These are phyloP conservation scores for Drosophila macrospina DNA, from an alignment of 2,888 invertebrate genomes.

Conservation along the genomic window DNA sequence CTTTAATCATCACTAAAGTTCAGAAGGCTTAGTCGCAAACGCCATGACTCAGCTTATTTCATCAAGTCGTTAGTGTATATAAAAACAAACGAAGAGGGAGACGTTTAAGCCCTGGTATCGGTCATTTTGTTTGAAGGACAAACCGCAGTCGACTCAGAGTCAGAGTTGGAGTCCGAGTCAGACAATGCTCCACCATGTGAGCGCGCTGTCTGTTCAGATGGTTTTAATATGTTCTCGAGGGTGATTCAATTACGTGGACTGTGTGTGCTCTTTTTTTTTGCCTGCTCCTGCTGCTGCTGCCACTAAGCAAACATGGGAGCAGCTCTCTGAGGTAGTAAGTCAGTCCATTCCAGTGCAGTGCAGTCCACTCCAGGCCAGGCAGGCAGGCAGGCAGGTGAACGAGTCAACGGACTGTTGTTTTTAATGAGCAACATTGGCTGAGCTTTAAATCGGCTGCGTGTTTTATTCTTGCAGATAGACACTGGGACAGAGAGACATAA, in stretches of 20 bases:
- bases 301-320: constrained; percentile 52
- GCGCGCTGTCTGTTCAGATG: constrained; percentile 54
- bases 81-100: constrained; percentile 32
- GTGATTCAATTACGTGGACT: constrained; percentile 78
- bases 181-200: constrained; percentile 51
- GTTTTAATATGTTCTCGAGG: constrained; percentile 79
- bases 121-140: constrained; percentile 76
- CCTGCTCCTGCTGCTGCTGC: constrained; percentile 31
- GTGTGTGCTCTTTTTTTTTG: constrained; percentile 49
- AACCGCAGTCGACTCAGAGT: constrained; percentile 57
- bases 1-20: neutral
- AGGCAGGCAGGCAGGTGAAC: constrained; percentile 54
- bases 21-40: neutral
- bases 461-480: constrained; percentile 17
- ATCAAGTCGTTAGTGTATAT: constrained; percentile 11
- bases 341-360: constrained; percentile 17
- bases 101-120: constrained; percentile 63
- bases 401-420: constrained; percentile 66
- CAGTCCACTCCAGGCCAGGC: neutral
- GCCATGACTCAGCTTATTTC: neutral
- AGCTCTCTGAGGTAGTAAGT: constrained; percentile 41
- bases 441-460: constrained; percentile 58
- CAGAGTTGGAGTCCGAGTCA: constrained; percentile 24
- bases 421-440: constrained; percentile 62
- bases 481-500: constrained; percentile 9